These are phyloP conservation scores for Trichopria drosophilae DNA, from an alignment of 2,888 invertebrate genomes.

Conservation along the genomic window DNA sequence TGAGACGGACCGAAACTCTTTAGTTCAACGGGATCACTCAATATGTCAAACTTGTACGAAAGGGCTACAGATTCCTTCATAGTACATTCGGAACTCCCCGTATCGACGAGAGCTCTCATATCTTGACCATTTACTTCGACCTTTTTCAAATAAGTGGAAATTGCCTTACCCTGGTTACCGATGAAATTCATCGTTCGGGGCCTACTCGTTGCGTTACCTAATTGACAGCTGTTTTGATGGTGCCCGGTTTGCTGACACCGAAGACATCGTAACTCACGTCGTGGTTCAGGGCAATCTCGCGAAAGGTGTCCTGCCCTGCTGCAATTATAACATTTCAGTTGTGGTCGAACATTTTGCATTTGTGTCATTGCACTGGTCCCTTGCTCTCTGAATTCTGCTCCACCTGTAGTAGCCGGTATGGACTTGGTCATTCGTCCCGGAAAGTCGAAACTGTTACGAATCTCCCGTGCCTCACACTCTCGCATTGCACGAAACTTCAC, in stretches of 20 bases:
- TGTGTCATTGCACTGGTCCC: background rate
- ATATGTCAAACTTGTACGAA: background rate
- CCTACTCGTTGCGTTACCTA: background rate
- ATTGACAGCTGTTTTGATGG: background rate
- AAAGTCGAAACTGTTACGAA: no score
- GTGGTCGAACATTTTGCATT: background rate
- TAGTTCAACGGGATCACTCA: background rate
- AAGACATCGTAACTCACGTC: background rate
- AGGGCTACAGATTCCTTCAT: background rate
- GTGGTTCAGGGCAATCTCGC: constrained; percentile 1
- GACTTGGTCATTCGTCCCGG: no score
- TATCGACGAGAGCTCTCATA: no score
- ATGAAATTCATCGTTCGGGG: background rate
- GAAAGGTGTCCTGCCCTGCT: constrained; percentile 1
- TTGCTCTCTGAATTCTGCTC: background rate
- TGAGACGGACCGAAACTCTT: constrained; percentile 10
- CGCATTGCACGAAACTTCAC: background rate
- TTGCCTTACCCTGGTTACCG: background rate
- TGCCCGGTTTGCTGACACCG: constrained; percentile 3
- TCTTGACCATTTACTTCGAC: background rate
- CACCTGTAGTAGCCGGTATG: no score
- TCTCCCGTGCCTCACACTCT: no score
- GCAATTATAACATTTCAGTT: constrained; percentile 2
- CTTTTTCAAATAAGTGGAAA: constrained; percentile 8
- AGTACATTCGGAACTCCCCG: no score